These are phyloP conservation scores for Phoenoteleia sp. DNA, from an alignment of 2,888 invertebrate genomes.

Conservation along the genomic window DNA sequence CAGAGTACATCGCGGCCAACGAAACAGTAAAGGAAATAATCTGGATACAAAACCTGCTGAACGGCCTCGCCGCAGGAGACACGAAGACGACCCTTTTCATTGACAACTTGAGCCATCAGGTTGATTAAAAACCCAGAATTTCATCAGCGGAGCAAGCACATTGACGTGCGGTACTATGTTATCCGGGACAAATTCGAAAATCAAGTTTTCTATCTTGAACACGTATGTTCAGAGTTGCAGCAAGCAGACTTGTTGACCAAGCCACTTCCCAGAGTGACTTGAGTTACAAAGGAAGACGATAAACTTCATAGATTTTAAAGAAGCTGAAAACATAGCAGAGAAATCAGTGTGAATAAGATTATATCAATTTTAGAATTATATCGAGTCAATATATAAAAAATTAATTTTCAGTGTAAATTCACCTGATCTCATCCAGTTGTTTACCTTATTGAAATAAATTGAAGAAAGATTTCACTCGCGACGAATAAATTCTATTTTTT, in stretches of 20 bases:
- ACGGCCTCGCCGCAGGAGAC: background rate
- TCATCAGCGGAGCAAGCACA: slow-evolving; percentile 36
- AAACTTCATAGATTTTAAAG: too few species aligned
- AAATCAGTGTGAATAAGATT: too few species aligned
- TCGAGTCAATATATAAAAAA: too few species aligned
- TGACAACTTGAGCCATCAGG: slow-evolving; percentile 49
- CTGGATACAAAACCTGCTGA: background rate
- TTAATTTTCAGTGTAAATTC: too few species aligned
- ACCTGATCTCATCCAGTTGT: too few species aligned
- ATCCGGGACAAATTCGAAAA: slow-evolving; percentile 11
- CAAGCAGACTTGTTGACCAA: background rate
- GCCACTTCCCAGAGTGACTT: background rate
- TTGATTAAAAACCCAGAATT: slow-evolving; percentile 51
- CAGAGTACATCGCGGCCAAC: background rate
- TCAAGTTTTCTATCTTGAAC: background rate
- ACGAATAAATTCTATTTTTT: too few species aligned
- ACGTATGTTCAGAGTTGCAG: background rate
- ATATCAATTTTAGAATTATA: too few species aligned
- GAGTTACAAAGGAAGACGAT: background rate
- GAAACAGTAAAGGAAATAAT: background rate
- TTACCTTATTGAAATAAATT: too few species aligned
- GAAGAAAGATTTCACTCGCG: too few species aligned
- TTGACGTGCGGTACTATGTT: slow-evolving; percentile 44
- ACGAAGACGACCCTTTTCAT: background rate
- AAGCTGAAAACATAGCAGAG: too few species aligned